Base-by-base conservation (phyloP, 2,113 vertebrate genomes). In the Ivindomyrus marchei region DNA sequence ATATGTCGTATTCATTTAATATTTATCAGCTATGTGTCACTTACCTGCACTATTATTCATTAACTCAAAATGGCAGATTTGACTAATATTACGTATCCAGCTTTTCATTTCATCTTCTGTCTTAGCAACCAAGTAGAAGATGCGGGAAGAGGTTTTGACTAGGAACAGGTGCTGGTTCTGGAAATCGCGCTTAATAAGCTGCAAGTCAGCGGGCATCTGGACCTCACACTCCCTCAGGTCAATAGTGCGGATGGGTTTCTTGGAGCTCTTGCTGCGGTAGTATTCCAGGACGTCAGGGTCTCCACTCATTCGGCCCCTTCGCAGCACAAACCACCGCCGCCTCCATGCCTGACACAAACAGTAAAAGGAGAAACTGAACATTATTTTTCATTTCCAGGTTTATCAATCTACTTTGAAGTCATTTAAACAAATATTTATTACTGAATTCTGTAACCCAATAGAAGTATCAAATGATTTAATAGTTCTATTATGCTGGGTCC, bases 121-220 rank as follows among this genome's bases (percentile, higher is more conserved):
- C 93, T 99, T 98, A 94, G 98, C 98, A 92, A 99, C 97, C 93
- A 99, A 96, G 94, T 99, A 99, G 93, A 99, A 99, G 87, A 98
- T 95, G 2, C 98, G 97, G 11, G 95, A 96, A 0, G 96, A 93
- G 0, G 98, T 99, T 92, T 98, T 98, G 62, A 99, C 97, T 21
- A 98, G 95, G 88, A 99, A 99, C 42, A 99, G 95, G 0, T 97
- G 99, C 92, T 97, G 97, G 90, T 98, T 97, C 77, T 97, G 96
- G 91, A 99, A 98, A 88, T 98, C 97, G 42, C 97, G 96, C 93
- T 95, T 97, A 88, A 98, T 94, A 50, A 97, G 95, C 88, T 95
- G 96, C 10, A 97, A 96, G 7, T 97, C 98, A 0, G 94, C 94
- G 39, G 97, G 96, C 90, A 96, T 97, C 87, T 97, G 95, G 15